These are phyloP conservation scores for Sarcophaga caerulescens DNA, from an alignment of 2,888 invertebrate genomes.

Conservation along the genomic window DNA sequence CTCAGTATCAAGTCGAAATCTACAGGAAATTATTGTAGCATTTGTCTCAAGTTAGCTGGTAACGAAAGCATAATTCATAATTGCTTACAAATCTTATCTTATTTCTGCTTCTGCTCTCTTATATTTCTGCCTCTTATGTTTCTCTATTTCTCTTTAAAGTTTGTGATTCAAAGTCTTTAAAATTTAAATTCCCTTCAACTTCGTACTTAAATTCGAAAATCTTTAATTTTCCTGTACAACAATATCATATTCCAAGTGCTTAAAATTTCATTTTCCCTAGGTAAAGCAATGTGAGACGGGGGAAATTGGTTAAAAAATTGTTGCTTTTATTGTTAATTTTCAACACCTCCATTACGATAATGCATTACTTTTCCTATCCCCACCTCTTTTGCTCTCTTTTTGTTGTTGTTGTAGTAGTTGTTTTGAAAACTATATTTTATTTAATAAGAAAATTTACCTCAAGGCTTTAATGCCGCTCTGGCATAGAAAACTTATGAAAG, in stretches of 20 bases:
- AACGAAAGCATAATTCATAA: too few relatives aligned
- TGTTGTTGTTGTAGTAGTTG: too few relatives aligned
- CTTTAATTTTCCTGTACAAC: neutral
- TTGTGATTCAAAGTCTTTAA: too few relatives aligned
- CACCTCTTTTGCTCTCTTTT: neutral
- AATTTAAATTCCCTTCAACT: too few relatives aligned
- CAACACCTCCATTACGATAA: conserved; percentile 39
- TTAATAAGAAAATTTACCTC: conserved; percentile 60
- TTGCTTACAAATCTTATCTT: too few relatives aligned
- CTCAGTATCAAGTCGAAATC: too few relatives aligned
- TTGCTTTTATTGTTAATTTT: neutral
- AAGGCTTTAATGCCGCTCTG: conserved; percentile 31
- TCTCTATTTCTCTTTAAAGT: too few relatives aligned
- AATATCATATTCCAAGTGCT: neutral
- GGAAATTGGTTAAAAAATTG: conserved; percentile 9
- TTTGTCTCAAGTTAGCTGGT: too few relatives aligned
- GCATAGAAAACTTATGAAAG: too few relatives aligned
- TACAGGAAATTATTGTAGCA: too few relatives aligned
- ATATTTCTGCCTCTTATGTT: too few relatives aligned
- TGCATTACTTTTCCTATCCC: conserved; percentile 53
- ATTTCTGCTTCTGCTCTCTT: too few relatives aligned
- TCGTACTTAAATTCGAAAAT: neutral
- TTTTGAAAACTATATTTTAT: conserved; percentile 58
- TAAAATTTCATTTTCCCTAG: conserved; percentile 16
- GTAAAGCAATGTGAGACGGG: neutral